These are phyloP conservation scores for Cydia strobilella DNA, from an alignment of 1,140 invertebrate genomes.

Conservation along the genomic window DNA sequence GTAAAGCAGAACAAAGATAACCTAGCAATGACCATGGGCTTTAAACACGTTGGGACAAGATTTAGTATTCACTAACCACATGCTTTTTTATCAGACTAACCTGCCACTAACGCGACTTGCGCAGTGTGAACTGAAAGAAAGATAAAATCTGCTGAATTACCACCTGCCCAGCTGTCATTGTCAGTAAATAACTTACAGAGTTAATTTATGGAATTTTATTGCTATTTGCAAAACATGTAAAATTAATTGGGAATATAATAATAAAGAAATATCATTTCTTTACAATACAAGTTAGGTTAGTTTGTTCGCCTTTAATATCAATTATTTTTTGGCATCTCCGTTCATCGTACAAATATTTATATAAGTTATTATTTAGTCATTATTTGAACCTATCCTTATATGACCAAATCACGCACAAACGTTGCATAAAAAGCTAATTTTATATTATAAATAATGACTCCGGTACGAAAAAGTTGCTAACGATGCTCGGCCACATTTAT, in stretches of 20 bases:
- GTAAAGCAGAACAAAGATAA: conserved; percentile 35
- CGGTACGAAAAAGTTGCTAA: conserved; percentile 63
- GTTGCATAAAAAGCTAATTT: conserved; percentile 51
- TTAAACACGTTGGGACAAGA: neutral
- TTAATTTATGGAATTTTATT: conserved; percentile 16
- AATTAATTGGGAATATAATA: conserved; percentile 53
- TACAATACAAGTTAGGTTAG: too few species aligned
- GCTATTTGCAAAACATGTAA: neutral
- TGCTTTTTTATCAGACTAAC: conserved; percentile 2
- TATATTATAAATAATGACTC: conserved; percentile 55
- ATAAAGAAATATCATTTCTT: conserved; percentile 13
- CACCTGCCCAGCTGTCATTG: conserved; percentile 7
- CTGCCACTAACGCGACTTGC: conserved; percentile 15
- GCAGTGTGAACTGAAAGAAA: neutral
- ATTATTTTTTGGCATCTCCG: too few species aligned
- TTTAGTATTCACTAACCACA: neutral
- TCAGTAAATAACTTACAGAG: neutral
- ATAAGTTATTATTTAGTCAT: neutral
- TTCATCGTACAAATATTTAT: too few species aligned
- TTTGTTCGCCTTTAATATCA: too few species aligned
- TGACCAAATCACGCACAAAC: neutral
- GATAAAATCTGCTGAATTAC: conserved; percentile 21
- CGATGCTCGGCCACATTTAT: conserved; percentile 51
- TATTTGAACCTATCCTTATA: neutral
- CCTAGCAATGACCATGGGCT: neutral